Evolutionary conservation across 2,797 vertebrate genomes (phyloP), one percentile per base, ranked within the genome.

Genomic region (Micrastur ruficollis): DNA sequence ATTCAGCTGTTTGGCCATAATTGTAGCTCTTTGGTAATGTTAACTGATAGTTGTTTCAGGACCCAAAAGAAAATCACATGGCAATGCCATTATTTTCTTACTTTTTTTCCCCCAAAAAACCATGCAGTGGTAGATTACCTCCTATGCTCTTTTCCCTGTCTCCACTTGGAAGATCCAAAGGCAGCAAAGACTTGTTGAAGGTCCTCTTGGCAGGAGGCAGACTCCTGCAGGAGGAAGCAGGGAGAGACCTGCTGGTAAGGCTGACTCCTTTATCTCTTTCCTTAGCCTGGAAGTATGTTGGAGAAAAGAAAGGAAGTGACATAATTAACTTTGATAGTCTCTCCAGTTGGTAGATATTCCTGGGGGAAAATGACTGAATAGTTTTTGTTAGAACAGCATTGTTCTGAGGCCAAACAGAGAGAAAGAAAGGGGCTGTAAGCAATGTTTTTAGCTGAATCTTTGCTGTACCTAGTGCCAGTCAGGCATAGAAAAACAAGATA

Each of bases 291-390:
- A 55, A 89, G 26, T 26, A 23, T 46, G 59, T 62, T 95, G 74
- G 67, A 89, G 61, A 76, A 89, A 73, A 87, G 81, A 91, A 74
- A 91, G 93, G 94, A 95, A 95, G 91, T 97, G 86, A 94, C 81
- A 89, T 95, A 87, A 93, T 84, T 91, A 68, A 78, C 74, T 93
- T n/a, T 52, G 88, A 86, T 95, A 94, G 92, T 90, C 47, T 94
- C 62, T 93, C 85, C 6, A 3, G 36, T 89, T 90, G 88, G 91
- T 86, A 86, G 82, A 66, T 53, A 49, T 44, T 89, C 90, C 89
- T 87, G 8, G 26, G 49, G 88, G 81, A 68, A 85, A 86, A 94
- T 70, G 74, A 70, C 32, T 38, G 40, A 80, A 53, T 26, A 66
- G 9, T 10, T 9, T 66, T 83, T 68, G 52, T 81, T 91, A 70